Evolutionary conservation across 2,797 vertebrate genomes (phyloP), one percentile per base, ranked within the genome.

Genomic region (Lagodon rhomboides): DNA sequence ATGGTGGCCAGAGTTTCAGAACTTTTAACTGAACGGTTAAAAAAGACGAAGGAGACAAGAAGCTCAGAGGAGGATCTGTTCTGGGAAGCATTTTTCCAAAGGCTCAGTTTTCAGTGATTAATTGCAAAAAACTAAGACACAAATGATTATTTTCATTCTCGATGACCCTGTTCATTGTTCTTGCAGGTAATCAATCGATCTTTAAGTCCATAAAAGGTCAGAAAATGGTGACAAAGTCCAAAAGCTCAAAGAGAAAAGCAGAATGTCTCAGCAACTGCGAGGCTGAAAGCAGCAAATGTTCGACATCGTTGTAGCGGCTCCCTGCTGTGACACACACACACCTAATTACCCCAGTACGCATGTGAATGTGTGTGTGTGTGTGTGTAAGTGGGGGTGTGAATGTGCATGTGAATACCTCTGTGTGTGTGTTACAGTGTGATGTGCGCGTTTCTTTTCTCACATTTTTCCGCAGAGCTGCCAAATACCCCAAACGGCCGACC

Each of bases 291-390:
- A 80, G 38, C 55, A 76, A 79, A 80, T 77, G 72, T 46, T 62
- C 10, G 58, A 49, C 60, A 7, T 2, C 22, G 62, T 51, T 60
- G 63, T 43, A 58, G 67, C 44, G 27, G 25, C 81, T 60, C 75
- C 82, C 77, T 46, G 77, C 85, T 79, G 87, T 56, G 73, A 84
- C 77, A 62, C 69, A 79, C 66, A 66, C 80, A 72, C 68, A 54
- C 56, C 70, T 76, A 77, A 78, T 87, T 85, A 86, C 66, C 75
- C 67, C 54, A 0, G 12, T 11, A 56, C 30, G 67, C 63, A 60
- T 68, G 72, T 47, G 61, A 75, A 63, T 68, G 16, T 43, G 63
- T 68, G 16, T 16, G 12, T 22, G 63, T 77, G 61, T 59, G 56
- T 75, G 53, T 77, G 46, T 50, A 9, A 34, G 38, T 2, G 38